phyloP scores from a whole-genome alignment of 2,113 vertebrate genomes.

The Petaurus breviceps region DNA sequence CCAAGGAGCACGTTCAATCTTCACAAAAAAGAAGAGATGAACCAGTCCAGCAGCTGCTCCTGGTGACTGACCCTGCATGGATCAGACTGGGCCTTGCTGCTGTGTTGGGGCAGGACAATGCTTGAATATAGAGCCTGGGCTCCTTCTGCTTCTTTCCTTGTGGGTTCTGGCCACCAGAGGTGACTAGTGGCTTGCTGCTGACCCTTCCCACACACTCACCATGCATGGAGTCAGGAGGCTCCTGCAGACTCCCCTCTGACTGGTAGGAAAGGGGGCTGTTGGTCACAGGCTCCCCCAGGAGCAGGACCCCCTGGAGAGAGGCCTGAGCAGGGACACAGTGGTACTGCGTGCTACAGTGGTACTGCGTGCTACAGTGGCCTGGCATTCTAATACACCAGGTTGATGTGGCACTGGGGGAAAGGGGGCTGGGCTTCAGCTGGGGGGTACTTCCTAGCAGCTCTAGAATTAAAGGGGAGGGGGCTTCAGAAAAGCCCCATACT shows the following conservation, averaged over 20 bases:
- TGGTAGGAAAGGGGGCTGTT: neutral
- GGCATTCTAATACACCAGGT: neutral
- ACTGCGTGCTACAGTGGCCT: too few relatives aligned
- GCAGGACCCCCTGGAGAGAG: neutral
- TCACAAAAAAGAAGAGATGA: too few relatives aligned
- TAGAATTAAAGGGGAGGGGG: neutral
- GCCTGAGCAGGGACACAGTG: neutral
- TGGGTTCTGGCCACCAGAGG: neutral
- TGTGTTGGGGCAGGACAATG: neutral
- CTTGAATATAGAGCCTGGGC: too few relatives aligned
- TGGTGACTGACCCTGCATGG: neutral
- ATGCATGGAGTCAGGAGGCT: neutral
- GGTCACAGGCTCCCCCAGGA: neutral
- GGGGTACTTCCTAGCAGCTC: neutral
- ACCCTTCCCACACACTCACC: neutral
- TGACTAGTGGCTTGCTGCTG: neutral
- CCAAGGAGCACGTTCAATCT: too few relatives aligned
- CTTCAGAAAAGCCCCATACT: too few relatives aligned
- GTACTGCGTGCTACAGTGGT: too few relatives aligned
- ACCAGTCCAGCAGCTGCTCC: too few relatives aligned
- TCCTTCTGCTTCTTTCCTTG: neutral
- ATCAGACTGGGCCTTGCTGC: neutral
- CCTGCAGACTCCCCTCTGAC: neutral
- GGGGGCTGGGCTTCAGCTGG: neutral
- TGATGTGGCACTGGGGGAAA: neutral